Conservation (phyloP, 2,888 invertebrate species). For the Tetragnatha montana region DNA sequence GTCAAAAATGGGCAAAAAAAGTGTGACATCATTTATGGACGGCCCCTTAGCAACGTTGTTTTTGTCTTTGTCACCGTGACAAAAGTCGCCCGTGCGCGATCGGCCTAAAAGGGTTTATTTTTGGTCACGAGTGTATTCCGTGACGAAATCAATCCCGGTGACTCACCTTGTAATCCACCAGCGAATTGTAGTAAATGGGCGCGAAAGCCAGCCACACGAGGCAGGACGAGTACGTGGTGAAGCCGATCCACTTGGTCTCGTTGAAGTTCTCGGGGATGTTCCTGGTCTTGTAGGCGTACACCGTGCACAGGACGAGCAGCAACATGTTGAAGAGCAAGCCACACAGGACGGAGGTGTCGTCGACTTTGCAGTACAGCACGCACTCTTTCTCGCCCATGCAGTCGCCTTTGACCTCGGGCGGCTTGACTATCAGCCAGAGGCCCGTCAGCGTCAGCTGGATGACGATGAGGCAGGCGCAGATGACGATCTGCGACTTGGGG, state of each 20-base stretch:
- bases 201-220: slow-evolving; percentile 88
- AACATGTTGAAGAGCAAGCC: slow-evolving; percentile 86
- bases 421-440: slow-evolving; percentile 84
- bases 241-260: slow-evolving; percentile 88
- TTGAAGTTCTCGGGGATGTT: slow-evolving; percentile 90
- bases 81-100: too few relatives aligned
- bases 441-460: slow-evolving; percentile 83
- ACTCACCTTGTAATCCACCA: slow-evolving; percentile 84
- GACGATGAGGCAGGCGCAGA: slow-evolving; percentile 82
- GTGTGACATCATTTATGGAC: too few relatives aligned
- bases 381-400: slow-evolving; percentile 78
- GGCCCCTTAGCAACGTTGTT: too few relatives aligned
- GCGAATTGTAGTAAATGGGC: slow-evolving; percentile 87
- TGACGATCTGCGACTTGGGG: slow-evolving; percentile 84
- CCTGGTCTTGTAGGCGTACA: slow-evolving; percentile 87
- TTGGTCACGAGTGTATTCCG: too few relatives aligned
- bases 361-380: slow-evolving; percentile 84
- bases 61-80: too few relatives aligned
- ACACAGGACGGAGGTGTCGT: slow-evolving; percentile 84
- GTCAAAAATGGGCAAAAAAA: too few relatives aligned
- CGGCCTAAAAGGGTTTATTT: too few relatives aligned
- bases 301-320: slow-evolving; percentile 84
- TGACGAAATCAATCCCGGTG: too few relatives aligned
- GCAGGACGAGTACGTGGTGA: slow-evolving; percentile 89
- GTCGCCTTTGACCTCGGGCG: slow-evolving; percentile 75